Base-by-base conservation (phyloP, 1,140 invertebrate genomes). In the Acromyrmex charruanus region DNA sequence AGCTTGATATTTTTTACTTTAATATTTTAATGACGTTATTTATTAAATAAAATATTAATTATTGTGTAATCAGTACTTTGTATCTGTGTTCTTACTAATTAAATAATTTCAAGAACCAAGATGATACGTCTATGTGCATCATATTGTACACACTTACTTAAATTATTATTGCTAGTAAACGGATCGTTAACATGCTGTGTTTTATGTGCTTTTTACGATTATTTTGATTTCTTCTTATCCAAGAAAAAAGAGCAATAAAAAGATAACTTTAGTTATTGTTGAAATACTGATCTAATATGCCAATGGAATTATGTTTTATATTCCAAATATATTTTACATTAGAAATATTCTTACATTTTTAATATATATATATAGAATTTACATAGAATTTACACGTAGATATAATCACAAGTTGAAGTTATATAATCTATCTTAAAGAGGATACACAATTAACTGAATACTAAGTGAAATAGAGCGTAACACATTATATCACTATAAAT, bases 381-480 rank as follows among this genome's bases (percentile, higher is more conserved):
- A n/a, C 10, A 31, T 18, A 77, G 7, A 18, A 31, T 51, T 66
- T 39, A n/a, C 10, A 31, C 6, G 7, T 58, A 58, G 7, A 21
- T 21, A 55, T 4, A 35, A 2, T 18, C 3, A 21, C 18, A 16
- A 68, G 6, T 66, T 49, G 28, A 51, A 66, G 28, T 79, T 68
- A 79, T 18, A 51, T 51, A 79, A 79, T 68, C 44, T 21, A 3
- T 66, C 28, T 53, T 51, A 80, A 80, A 69, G 63, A 53, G 44
- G 28, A 80, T n/a, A 21, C 4, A 14, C 25, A 68, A 53, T 69
- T 80, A 80, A 59, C 49, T 53, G 44, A 68, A 25, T n/a, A 35
- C 1, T 25, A 4, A 55, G 55, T 16, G 25, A 69, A 80, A 31
- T 80, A 35, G 44, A 80, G 61, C 14, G 18, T 53, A 49, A 66